Evolutionary conservation across 2,113 vertebrate species (phyloP), one percentile per base, ranked within the genome.

Genomic region (Noturus placidus): DNA sequence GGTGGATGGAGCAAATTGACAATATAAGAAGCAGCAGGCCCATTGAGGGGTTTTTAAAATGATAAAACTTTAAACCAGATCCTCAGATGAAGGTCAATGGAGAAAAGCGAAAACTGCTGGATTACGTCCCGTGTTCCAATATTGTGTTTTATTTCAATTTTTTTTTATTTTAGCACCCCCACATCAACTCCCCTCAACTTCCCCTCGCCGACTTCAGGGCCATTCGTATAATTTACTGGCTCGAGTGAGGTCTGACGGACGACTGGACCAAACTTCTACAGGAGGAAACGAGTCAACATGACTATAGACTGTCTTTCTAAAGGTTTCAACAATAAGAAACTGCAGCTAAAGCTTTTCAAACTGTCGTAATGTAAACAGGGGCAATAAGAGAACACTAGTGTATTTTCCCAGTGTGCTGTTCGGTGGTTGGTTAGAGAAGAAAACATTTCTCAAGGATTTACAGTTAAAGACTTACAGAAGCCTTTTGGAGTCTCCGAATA

Each of bases 11-110:
- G 33, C 4, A 59, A 81, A 61, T 59, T 81, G 54, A 59, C 79
- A 81, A 81, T 81, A 59, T 38, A 59, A 81, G 33, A 25, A 10
- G 10, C 38, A 59, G 79, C 33, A 61, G 79, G 30, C 3, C 56
- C 30, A 38, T 81, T 7, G 79, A 81, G 79, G 20, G 79, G 79
- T 59, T 61, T 81, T 81, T 38, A 81, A 38, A 81, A 59, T 38
- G 33, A 81, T 81, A 38, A 59, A 61, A 61, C 79, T 81, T 57
- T 33, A 11, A 57, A 57, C 15, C 11, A 20, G 25, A 38, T 25
- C 79, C 56, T 59, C 79, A 59, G 56, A 81, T 25, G 30, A 9
- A 59, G 56, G 54, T 57, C 78, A 57, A 2, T 6, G 11, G 19
- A 59, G 7, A 61, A 33, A 25, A 35, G 30, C 11, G 30, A 81